A percentile compares a stretch with the other conserved stretches of the same genome.
Evolutionary conservation across 2,888 invertebrate genomes (phyloP).

Genomic region (Eupeodes latifasciatus): DNA sequence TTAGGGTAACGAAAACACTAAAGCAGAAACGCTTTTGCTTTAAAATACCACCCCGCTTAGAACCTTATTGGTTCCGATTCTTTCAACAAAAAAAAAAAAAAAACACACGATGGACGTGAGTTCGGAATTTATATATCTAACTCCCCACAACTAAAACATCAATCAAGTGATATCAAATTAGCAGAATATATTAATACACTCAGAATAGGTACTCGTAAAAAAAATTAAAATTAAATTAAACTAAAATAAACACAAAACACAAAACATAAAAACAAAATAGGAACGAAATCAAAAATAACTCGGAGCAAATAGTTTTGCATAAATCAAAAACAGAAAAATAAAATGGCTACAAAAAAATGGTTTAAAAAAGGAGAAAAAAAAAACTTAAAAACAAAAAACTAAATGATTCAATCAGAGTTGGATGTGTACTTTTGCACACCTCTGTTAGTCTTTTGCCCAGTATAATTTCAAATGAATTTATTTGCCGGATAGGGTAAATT

Average conservation of each 20-base stretch:
- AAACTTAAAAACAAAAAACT: conserved; percentile 63
- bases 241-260: conserved; percentile 40
- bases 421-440: conserved; percentile 82
- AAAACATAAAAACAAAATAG: conserved; percentile 62
- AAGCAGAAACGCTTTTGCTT: conserved; percentile 71
- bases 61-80: conserved; percentile 12
- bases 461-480: conserved; percentile 78
- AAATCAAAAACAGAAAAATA: background rate
- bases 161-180: conserved; percentile 81
- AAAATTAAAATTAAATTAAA: background rate
- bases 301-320: conserved; percentile 50
- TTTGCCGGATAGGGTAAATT: conserved; percentile 80
- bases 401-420: conserved; percentile 82
- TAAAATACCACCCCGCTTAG: conserved; percentile 32
- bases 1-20: conserved; percentile 60
- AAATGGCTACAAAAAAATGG: conserved; percentile 50
- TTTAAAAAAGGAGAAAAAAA: conserved; percentile 68
- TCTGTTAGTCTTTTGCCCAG: conserved; percentile 82
- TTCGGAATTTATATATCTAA: conserved; percentile 60
- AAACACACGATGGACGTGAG: conserved; percentile 76
- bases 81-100: conserved; percentile 23
- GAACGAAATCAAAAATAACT: conserved; percentile 73
- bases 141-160: conserved; percentile 49
- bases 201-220: conserved; percentile 30
- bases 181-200: conserved; percentile 83